Conservation (phyloP, 2,113 vertebrate genomes). For the Pseudolaguvia tuberculata region DNA sequence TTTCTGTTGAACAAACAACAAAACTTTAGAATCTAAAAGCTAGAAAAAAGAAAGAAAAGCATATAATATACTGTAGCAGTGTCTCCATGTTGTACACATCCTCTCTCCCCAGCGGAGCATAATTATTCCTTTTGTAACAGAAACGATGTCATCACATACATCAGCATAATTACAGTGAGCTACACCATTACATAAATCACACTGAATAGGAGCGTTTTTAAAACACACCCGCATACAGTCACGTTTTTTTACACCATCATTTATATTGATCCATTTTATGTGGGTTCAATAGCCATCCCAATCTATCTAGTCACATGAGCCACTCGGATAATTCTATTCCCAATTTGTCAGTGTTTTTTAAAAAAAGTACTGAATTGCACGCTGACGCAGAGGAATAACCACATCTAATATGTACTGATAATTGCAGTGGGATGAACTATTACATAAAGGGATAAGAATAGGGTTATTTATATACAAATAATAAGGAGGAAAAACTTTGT, state of each 20-base stretch:
- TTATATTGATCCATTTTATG: neutral
- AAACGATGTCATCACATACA: slow-evolving; percentile 26
- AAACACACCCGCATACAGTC: neutral
- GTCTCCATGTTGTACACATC: slow-evolving; percentile 3
- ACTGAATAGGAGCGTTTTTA: neutral
- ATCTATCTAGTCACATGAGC: neutral
- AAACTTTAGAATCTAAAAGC: neutral
- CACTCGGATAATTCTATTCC: neutral
- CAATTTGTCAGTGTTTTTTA: neutral
- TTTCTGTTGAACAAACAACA: neutral
- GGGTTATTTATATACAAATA: neutral
- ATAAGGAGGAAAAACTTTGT: neutral
- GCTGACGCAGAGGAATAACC: no score
- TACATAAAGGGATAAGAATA: neutral
- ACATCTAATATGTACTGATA: neutral
- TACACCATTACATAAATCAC: slow-evolving; percentile 20
- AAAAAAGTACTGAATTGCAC: neutral
- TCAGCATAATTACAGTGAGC: slow-evolving; percentile 29
- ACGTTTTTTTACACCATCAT: neutral
- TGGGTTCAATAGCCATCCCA: neutral
- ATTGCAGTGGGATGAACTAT: slow-evolving; percentile 6
- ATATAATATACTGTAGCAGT: neutral
- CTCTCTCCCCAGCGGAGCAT: slow-evolving; percentile 8
- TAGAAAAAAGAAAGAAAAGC: neutral
- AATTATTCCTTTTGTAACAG: slow-evolving; percentile 28